These are phyloP conservation scores for Gymnosoma rotundatum DNA, from an alignment of 2,888 invertebrate species.

Conservation along the genomic window DNA sequence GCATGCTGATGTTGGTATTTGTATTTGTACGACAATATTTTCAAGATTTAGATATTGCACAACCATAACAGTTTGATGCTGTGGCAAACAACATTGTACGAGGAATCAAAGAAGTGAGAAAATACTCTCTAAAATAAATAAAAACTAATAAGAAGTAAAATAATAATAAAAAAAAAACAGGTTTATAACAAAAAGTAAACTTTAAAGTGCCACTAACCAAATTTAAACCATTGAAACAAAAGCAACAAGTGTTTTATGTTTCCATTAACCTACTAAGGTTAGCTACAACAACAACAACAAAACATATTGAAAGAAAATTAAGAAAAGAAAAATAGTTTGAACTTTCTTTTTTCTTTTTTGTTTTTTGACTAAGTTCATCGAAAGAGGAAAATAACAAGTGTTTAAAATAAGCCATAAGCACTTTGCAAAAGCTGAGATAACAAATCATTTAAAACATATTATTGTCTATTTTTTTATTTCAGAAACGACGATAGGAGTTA, in stretches of 20 bases:
- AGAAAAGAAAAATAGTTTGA: no score
- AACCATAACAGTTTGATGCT: slow-evolving; percentile 70
- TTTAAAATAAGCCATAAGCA: no score
- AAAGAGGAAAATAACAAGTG: no score
- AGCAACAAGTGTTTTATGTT: slow-evolving; percentile 53
- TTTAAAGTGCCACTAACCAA: slow-evolving; percentile 43
- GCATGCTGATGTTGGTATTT: slow-evolving; percentile 4
- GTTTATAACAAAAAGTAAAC: slow-evolving; percentile 57
- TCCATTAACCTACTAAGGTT: slow-evolving; percentile 54
- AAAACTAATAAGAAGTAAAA: slow-evolving; percentile 29
- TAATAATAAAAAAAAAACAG: slow-evolving; percentile 39
- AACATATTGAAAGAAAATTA: not conserved
- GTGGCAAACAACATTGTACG: not conserved
- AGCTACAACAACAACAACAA: slow-evolving; percentile 4
- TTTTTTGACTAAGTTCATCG: no score
- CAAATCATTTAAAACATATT: no score
- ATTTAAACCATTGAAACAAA: slow-evolving; percentile 6
- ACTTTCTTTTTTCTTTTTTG: no score
- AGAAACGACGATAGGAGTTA: no score
- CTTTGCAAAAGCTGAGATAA: no score
- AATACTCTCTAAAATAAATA: not conserved
- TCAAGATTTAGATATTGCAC: slow-evolving; percentile 73
- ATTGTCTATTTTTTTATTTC: no score
- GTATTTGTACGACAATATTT: slow-evolving; percentile 16
- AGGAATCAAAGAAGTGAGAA: no score